Evolutionary conservation across 2,797 vertebrate genomes (phyloP), one percentile per base, ranked within the genome.

Genomic region (Gymnodraco acuticeps): DNA sequence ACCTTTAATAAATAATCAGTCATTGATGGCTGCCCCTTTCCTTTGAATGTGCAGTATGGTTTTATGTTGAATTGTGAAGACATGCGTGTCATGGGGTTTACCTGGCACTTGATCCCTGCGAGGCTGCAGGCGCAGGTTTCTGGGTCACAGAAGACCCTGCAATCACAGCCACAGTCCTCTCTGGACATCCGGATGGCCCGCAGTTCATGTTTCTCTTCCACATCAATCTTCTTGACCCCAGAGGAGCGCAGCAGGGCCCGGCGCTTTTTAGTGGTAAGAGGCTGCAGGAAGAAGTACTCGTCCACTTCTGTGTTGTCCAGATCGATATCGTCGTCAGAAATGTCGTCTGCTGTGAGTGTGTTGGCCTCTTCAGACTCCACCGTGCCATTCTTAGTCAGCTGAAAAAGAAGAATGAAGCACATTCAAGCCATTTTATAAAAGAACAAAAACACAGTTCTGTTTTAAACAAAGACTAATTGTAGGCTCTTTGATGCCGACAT

Each of bases 241-340:
- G 98, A 99, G 13, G 97, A 95, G 69, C 98, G 94, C 64, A 99
- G 94, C 90, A 99, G 93, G 0, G 97, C 96, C 55, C 98, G 93
- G 1, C 98, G 95, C 81, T 99, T 99, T 86, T 98, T 99, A n/a
- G 98, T 99, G 10, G 97, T 97, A 63, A 99, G 92, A 10, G 98
- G 98, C 93, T 99, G 98, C 59, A 99, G 94, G 86, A 99, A 99
- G 94, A 99, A 99, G 90, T 99, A 99, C 89, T 99, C 98, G 0
- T 99, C 98, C n/a, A 99, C 98, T 87, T 99, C 98, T 0, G 97
- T 99, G 96, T 99, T 99, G 95, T 99, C 98, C 60, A 99, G 94
- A 82, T 99, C 98, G 50, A 99, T 97, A 84, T 99, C 98, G 9
- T 99, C 97, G 41, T 99, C 98, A 8, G 98, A 99, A 91, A 99